Evolutionary conservation across 2,113 vertebrate genomes (phyloP), one percentile per base, ranked within the genome.

Genomic region (Parus major): DNA sequence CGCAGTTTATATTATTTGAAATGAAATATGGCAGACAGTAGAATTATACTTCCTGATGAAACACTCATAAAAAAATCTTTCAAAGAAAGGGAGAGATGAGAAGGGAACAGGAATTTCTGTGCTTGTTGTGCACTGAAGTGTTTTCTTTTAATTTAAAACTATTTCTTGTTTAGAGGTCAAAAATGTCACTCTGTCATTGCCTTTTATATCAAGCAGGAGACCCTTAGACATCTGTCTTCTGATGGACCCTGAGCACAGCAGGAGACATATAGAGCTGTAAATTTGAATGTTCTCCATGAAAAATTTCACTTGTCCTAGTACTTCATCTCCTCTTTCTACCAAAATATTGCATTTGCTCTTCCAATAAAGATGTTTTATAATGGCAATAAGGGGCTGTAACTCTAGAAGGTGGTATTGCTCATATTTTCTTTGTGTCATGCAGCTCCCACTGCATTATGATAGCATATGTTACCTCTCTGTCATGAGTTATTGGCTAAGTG

Each of bases 321-420:
- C 90, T 98, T 96, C 81, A 93, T 96, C 90, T 97, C 92, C 64
- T 93, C 88, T 94, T 68, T 79, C 83, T 93, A 95, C 95, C 92
- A 95, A 98, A 98, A 97, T 95, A 96, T 77, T 97, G 50, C 79
- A 12, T 97, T 97, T 97, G 94, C 82, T 60, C 52, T 96, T 96
- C 86, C 95, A 96, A 89, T 97, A 97, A 97, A 95, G 83, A 96
- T 96, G 93, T 82, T 97, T 98, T 97, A 96, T 97, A 93, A 95
- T 81, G 86, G 78, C 97, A 93, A 86, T 83, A 96, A 96, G 92
- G 95, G 91, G 55, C 55, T 79, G 41, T 96, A 97, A 96, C 86
- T 97, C 96, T 97, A 44, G 27, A 92, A 94, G 91, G 6, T 91
- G 91, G 70, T 86, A 86, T 96, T 89, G 94, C 94, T 97, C 94